Base-by-base conservation (phyloP, 2,113 vertebrate genomes). In the Odocoileus virginianus region DNA sequence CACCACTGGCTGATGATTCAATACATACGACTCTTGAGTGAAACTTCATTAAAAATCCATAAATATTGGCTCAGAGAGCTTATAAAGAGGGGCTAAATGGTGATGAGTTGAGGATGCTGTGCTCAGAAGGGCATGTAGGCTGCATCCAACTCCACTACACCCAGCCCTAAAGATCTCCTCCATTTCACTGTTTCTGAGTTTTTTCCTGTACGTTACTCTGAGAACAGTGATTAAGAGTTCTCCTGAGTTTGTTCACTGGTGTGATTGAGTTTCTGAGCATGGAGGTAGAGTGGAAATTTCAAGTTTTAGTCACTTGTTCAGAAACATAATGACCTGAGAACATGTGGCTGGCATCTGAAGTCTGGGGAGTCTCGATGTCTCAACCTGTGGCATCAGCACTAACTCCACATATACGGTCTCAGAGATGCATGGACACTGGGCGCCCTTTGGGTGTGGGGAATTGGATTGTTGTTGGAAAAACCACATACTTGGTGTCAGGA, bases 121-220 rank as follows among this genome's bases (percentile, higher is more conserved):
- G 16, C 2, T n/a, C 16, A n/a, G 15, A 0, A n/a, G 0, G 7
- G 4, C 64, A n/a, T 19, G 33, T 16, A 67, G 33, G 3, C 3
- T n/a, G 16, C 64, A n/a, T 67, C 16, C 3, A 67, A 33, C 33
- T n/a, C 30, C 33, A 9, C 3, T n/a, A 15, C 1, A 9, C 1
- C 16, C 0, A 0, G 61, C 16, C 7, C 58, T 17, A n/a, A 33
- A 33, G 1, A 19, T 67, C 7, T 10, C 64, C 16, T 67, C 16
- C 33, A n/a, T 67, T 67, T n/a, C 33, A 33, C 4, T 17, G 33
- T 19, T n/a, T 67, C 30, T 67, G 64, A n/a, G 16, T n/a, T 19
- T 67, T n/a, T n/a, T 19, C 61, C 6, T 4, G 16, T n/a, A 9
- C 0, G 1, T n/a, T 67, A n/a, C 3, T n/a, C 3, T n/a, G 58